Percentiles rank a stretch among this genome's conserved stretches.
These are phyloP conservation scores for Mionectes olivaceus DNA, from an alignment of 2,797 vertebrate species.

Conservation along the genomic window DNA sequence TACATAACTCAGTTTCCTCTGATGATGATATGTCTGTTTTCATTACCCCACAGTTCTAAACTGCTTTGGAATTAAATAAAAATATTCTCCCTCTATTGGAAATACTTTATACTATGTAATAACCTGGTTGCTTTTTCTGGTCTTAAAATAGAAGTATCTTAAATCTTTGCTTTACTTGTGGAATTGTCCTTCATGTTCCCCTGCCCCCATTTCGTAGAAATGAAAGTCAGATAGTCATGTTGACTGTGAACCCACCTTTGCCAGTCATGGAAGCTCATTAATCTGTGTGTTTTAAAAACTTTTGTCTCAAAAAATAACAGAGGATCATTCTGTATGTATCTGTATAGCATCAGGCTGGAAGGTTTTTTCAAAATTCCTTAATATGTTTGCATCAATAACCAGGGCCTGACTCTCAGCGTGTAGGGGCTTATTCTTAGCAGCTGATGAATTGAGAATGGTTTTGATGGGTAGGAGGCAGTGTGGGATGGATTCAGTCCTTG, in stretches of 20 bases:
- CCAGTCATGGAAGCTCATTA: neutral
- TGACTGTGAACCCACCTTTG: neutral
- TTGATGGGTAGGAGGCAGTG: neutral
- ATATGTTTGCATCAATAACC: neutral
- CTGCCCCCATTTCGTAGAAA: neutral
- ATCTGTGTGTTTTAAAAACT: neutral
- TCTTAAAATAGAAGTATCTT: neutral
- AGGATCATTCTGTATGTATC: neutral
- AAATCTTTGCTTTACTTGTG: neutral
- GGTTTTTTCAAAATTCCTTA: neutral
- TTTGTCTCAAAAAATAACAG: neutral
- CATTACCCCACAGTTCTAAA: neutral
- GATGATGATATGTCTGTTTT: neutral
- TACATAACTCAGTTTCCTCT: neutral
- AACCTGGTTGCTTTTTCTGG: neutral
- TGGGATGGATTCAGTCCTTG: neutral
- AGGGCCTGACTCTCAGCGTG: neutral
- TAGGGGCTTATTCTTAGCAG: neutral
- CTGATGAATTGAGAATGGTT: neutral
- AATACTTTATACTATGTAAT: neutral
- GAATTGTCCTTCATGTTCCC: neutral
- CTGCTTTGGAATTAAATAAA: neutral
- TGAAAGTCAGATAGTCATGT: neutral
- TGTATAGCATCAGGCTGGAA: neutral
- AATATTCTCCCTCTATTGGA: neutral